Evolutionary conservation across 2,797 vertebrate species (phyloP).

Genomic region (Avahi laniger): DNA sequence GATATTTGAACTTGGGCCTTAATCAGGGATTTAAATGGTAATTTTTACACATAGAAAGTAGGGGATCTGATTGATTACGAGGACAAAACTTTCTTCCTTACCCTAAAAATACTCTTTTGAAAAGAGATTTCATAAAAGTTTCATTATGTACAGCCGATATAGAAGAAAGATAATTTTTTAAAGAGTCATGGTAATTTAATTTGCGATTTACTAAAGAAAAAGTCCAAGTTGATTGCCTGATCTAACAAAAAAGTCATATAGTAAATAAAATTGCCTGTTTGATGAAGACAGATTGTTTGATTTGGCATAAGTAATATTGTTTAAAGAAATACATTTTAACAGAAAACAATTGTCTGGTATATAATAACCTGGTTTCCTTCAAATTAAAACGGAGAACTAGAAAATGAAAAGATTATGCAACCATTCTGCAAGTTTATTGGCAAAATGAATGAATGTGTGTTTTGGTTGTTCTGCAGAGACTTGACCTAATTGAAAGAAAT

Average conservation of each 20-base stretch:
- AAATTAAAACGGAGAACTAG: slow-evolving; percentile 13
- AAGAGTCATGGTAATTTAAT: slow-evolving; percentile 35
- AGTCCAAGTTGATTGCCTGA: neutral
- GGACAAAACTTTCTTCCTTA: slow-evolving; percentile 39
- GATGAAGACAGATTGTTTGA: slow-evolving; percentile 45
- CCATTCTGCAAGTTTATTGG: slow-evolving; percentile 42
- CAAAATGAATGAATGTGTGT: slow-evolving; percentile 19
- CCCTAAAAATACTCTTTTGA: slow-evolving; percentile 23
- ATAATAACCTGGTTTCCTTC: slow-evolving; percentile 58
- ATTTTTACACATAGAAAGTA: slow-evolving; percentile 4
- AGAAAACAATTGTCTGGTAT: slow-evolving; percentile 41
- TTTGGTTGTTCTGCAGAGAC: slow-evolving; percentile 70
- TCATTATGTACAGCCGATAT: neutral
- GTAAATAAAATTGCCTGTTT: slow-evolving; percentile 49
- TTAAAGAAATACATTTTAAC: slow-evolving; percentile 53
- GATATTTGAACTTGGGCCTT: slow-evolving; percentile 12
- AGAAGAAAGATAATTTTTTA: neutral
- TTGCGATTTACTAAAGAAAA: slow-evolving; percentile 39
- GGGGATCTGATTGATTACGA: neutral
- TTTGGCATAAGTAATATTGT: slow-evolving; percentile 22
- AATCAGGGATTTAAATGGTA: slow-evolving; percentile 18
- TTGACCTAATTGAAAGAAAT: slow-evolving; percentile 67
- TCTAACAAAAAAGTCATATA: slow-evolving; percentile 24
- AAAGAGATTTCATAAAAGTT: slow-evolving; percentile 24
- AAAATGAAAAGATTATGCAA: slow-evolving; percentile 61